Evolutionary conservation across 2,888 invertebrate species (phyloP).

Genomic region (Drosophila quinaria): DNA sequence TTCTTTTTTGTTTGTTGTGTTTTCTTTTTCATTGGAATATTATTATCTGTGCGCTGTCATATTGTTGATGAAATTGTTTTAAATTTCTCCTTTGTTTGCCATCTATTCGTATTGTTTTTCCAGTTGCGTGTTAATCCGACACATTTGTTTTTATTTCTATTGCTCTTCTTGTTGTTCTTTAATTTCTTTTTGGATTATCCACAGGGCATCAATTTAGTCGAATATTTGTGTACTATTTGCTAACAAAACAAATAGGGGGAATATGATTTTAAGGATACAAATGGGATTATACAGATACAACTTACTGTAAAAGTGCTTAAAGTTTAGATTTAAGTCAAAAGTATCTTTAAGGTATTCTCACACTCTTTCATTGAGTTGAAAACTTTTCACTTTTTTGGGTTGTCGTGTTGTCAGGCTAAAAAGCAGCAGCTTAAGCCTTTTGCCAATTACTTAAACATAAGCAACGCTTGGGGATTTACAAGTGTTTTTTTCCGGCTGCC

Average conservation of each 20-base stretch:
- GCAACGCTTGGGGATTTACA: constrained; percentile 71
- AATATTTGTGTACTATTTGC: constrained; percentile 49
- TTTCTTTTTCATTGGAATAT: constrained; percentile 55
- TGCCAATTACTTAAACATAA: constrained; percentile 79
- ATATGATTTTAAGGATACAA: constrained; percentile 1
- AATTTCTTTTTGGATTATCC: constrained; percentile 80
- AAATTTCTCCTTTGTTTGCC: constrained; percentile 48
- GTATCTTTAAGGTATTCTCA: background rate
- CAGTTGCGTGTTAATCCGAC: constrained; percentile 33
- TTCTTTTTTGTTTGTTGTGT: background rate
- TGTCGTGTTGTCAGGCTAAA: constrained; percentile 14
- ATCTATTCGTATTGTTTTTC: constrained; percentile 25
- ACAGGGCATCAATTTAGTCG: constrained; percentile 62
- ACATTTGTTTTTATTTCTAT: constrained; percentile 46
- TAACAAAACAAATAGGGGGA: background rate
- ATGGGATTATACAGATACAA: constrained; percentile 1
- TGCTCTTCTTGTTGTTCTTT: constrained; percentile 55
- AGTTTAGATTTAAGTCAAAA: constrained; percentile 3
- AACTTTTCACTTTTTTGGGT: constrained; percentile 36
- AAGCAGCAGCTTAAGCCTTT: constrained; percentile 67
- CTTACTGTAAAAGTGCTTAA: constrained; percentile 10
- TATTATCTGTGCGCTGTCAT: constrained; percentile 44
- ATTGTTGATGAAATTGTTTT: constrained; percentile 62
- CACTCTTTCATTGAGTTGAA: constrained; percentile 7
- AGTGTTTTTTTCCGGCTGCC: constrained; percentile 59